These are phyloP conservation scores for Malacosoma neustria DNA, from an alignment of 2,888 invertebrate genomes.

Conservation along the genomic window DNA sequence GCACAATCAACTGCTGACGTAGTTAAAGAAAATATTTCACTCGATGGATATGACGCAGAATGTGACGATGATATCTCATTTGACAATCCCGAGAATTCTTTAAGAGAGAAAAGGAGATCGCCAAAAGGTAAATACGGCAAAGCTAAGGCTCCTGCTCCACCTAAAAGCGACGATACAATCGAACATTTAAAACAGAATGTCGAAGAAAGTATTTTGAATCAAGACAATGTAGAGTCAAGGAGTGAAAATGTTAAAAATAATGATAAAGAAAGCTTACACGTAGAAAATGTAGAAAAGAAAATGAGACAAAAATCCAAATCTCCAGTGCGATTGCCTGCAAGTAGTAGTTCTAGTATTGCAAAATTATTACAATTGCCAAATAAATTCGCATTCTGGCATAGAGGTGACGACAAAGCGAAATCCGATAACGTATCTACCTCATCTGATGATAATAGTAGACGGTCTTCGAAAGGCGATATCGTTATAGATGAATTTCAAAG, in stretches of 20 bases:
- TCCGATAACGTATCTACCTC: conserved; percentile 37
- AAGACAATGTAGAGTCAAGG: neutral
- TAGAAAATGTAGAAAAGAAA: conserved; percentile 43
- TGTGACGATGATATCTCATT: conserved; percentile 65
- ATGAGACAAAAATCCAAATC: conserved; percentile 52
- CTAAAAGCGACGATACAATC: conserved; percentile 16
- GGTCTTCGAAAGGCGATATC: conserved; percentile 41
- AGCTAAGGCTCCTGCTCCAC: conserved; percentile 59
- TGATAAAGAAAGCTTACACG: conserved; percentile 43
- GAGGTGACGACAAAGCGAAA: conserved; percentile 49
- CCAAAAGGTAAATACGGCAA: conserved; percentile 65
- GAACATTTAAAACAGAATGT: neutral
- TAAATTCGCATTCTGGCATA: conserved; percentile 74
- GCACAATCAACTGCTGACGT: conserved; percentile 7
- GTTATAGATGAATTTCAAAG: conserved; percentile 41
- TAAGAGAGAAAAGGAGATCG: conserved; percentile 46
- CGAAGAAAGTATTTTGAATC: neutral
- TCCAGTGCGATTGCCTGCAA: conserved; percentile 37
- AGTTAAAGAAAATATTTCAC: neutral
- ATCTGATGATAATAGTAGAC: conserved; percentile 41
- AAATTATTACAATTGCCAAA: conserved; percentile 70
- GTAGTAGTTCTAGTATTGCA: conserved; percentile 43
- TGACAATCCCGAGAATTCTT: conserved; percentile 62
- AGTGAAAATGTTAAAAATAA: conserved; percentile 7
- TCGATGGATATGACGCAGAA: conserved; percentile 21